Evolutionary conservation across 2,888 invertebrate genomes (phyloP).

Genomic region (Therioaphis trifolii): DNA sequence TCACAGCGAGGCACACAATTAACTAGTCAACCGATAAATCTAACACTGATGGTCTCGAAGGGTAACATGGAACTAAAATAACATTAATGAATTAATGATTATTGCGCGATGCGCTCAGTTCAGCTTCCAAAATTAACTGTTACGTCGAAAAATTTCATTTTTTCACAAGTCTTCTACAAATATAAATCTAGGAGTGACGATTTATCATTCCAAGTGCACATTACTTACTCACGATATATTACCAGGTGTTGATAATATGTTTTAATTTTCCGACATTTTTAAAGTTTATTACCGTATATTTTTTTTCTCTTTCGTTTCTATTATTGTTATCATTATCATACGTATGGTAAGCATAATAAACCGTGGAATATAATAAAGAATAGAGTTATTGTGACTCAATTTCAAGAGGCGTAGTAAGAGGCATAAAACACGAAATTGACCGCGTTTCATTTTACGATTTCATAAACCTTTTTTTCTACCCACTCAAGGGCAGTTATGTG

Average conservation of each 20-base stretch:
- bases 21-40: slow-evolving; percentile 57
- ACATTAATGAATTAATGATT: slow-evolving; percentile 32
- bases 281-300: not conserved
- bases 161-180: not conserved
- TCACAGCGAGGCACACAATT: slow-evolving; percentile 39
- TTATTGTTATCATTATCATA: not conserved
- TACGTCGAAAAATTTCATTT: not conserved
- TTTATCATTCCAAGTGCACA: not conserved
- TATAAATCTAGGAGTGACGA: not conserved
- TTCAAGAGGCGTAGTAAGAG: not conserved
- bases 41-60: slow-evolving; percentile 33
- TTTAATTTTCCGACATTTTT: not conserved
- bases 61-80: slow-evolving; percentile 42
- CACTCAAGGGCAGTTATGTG: not conserved
- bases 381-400: not conserved
- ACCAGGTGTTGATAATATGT: not conserved
- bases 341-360: too few relatives aligned
- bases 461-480: slow-evolving; percentile 5
- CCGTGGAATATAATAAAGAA: too few relatives aligned
- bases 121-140: slow-evolving; percentile 26
- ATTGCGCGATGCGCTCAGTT: not conserved
- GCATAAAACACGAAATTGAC: not conserved
- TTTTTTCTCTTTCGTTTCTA: not conserved
- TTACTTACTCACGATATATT: not conserved
- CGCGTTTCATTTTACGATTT: slow-evolving; percentile 26